Base-by-base conservation (phyloP, 2,113 vertebrate species). In the Dasyurus viverrinus region DNA sequence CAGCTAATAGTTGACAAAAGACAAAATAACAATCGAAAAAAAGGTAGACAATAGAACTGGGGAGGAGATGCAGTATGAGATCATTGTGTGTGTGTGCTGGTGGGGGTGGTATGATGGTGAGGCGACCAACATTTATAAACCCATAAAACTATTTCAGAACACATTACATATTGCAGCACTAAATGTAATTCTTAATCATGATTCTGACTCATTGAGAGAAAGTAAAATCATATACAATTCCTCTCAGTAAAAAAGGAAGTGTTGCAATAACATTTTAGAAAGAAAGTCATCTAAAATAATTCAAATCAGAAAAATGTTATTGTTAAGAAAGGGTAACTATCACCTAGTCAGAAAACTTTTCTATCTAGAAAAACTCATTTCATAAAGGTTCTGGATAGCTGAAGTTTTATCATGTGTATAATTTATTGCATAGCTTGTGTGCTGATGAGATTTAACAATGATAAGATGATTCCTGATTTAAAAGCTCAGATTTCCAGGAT, bases 391-490 rank as follows among this genome's bases (percentile, higher is more conserved):
- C 53, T 60, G 96, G 48, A 97, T 91, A 95, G 96, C 12, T 95
- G 92, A 96, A 95, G 96, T 89, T 96, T 95, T 93, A 92, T 95
- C 91, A 26, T 95, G 96, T 53, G 57, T 97, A 89, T 97, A 97
- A 98, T 96, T 94, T 97, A 97, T 93, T 97, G 97, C 93, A 97
- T 25, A 97, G 92, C 55, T 94, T 97, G 25, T 46, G 94, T 97
- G 96, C 98, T 98, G 97, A 97, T 90, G 96, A 98, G 91, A 97
- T 97, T 54, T 98, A 84, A 55, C 68, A 90, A 94, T 95, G 95
- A 46, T 97, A 97, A 93, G 95, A 90, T 36, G 90, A 97, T 97
- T 97, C 92, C 57, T 98, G 97, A 97, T 96, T 96, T 92, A 97
- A 26, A 96, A 92, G 76, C 92, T 94, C 94, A 92, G 96, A 98